These are phyloP conservation scores for Cromileptes altivelis DNA, from an alignment of 2,113 vertebrate genomes.

Conservation along the genomic window DNA sequence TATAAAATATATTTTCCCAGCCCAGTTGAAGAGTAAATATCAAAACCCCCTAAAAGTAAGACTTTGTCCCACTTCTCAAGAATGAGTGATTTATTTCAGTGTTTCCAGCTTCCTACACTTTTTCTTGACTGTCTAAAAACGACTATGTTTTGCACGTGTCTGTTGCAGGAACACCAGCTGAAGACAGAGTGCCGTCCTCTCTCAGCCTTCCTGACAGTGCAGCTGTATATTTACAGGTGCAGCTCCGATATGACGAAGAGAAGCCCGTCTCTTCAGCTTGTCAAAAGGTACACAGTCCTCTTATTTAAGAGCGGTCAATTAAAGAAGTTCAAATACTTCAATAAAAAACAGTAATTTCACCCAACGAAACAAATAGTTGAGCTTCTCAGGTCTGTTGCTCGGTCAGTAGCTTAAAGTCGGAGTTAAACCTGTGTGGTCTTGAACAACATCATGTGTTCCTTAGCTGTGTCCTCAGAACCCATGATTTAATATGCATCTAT, in stretches of 20 bases:
- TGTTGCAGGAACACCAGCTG: slow-evolving; percentile 32
- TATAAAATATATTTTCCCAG: no score
- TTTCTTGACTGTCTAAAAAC: background rate
- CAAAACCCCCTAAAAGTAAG: no score
- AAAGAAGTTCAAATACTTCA: background rate
- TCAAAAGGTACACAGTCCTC: slow-evolving; percentile 64
- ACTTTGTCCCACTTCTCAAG: no score
- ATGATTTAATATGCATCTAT: background rate
- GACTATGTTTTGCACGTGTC: no score
- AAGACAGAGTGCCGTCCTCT: slow-evolving; percentile 2
- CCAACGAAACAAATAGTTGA: background rate
- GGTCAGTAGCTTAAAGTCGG: no score
- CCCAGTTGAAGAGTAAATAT: no score
- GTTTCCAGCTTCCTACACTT: background rate
- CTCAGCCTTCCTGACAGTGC: slow-evolving; percentile 18
- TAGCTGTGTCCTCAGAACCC: background rate
- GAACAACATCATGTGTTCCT: background rate
- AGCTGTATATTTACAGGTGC: slow-evolving; percentile 52
- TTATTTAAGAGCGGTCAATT: background rate
- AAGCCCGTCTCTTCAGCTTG: slow-evolving; percentile 66
- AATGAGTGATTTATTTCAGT: no score
- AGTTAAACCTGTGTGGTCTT: background rate
- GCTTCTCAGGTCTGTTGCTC: no score
- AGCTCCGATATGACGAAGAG: slow-evolving; percentile 74
- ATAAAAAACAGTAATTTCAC: no score